A percentile compares a stretch with the other conserved stretches of the same genome.
Conservation (phyloP, 2,113 vertebrate species). For the Poecile atricapillus region DNA sequence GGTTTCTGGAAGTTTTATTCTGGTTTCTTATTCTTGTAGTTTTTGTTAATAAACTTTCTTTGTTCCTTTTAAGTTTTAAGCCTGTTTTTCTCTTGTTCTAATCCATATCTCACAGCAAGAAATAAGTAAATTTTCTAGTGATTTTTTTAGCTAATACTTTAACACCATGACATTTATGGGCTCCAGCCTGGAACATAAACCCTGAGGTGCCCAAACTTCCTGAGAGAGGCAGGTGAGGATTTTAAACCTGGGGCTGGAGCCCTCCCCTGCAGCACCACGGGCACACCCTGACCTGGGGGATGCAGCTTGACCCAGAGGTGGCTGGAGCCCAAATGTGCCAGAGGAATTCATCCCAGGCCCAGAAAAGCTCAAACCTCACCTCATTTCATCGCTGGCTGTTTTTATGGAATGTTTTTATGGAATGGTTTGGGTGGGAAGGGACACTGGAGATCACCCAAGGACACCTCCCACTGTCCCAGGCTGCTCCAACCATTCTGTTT, state of each 20-base stretch:
- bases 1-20: too few species aligned
- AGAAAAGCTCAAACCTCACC: not conserved
- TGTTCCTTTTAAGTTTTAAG: too few species aligned
- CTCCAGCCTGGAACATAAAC: not conserved
- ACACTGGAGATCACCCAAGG: not conserved
- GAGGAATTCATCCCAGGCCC: not conserved
- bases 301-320: not conserved
- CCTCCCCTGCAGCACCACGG: too few species aligned
- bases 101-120: too few species aligned
- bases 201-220: not conserved
- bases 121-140: too few species aligned
- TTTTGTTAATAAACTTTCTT: too few species aligned
- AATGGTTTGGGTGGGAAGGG: not conserved
- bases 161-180: too few species aligned
- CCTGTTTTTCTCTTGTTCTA: too few species aligned
- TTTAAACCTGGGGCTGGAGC: not conserved
- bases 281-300: not conserved
- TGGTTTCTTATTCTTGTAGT: too few species aligned
- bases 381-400: not conserved
- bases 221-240: not conserved
- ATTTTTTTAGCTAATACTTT: too few species aligned
- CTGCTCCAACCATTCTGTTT: not conserved
- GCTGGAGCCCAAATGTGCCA: not conserved
- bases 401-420: not conserved
- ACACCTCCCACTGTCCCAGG: not conserved